Evolutionary conservation across 1,140 invertebrate genomes (phyloP).

Genomic region (Heterodera schachtii): DNA sequence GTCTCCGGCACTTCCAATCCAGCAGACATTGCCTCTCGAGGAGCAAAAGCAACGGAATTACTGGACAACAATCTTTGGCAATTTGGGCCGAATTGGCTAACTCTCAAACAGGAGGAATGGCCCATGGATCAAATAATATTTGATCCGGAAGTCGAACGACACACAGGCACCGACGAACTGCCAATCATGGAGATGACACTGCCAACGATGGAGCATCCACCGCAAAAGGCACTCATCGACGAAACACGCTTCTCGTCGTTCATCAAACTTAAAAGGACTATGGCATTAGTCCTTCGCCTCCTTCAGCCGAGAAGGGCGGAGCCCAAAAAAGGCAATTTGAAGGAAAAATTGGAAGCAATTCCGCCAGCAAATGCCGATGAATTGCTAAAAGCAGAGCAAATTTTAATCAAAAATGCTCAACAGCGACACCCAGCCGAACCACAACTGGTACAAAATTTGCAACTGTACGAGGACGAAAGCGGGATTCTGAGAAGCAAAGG

Average conservation of each 20-base stretch:
- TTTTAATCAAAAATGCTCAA: conserved; percentile 25
- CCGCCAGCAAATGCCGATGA: neutral
- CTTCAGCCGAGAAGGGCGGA: neutral
- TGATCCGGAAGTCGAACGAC: neutral
- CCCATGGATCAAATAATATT: neutral
- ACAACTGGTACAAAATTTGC: neutral
- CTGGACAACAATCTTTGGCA: neutral
- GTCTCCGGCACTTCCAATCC: neutral
- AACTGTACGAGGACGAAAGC: conserved; percentile 19
- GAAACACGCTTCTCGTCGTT: neutral
- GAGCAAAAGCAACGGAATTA: neutral
- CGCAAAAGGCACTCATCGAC: neutral
- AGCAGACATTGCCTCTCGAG: conserved; percentile 7
- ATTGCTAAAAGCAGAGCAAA: conserved; percentile 10
- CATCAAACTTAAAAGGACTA: neutral
- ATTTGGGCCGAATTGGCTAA: neutral
- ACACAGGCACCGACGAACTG: neutral
- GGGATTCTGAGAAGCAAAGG: conserved; percentile 28
- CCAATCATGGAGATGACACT: neutral
- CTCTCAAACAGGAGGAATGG: neutral
- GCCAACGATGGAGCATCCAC: neutral
- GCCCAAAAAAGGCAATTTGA: neutral
- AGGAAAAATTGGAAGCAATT: conserved; percentile 20
- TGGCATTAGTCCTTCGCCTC: neutral
- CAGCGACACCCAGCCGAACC: neutral